phyloP scores from a whole-genome alignment of 2,888 invertebrate genomes.

The Scaptomyza polygonia region DNA sequence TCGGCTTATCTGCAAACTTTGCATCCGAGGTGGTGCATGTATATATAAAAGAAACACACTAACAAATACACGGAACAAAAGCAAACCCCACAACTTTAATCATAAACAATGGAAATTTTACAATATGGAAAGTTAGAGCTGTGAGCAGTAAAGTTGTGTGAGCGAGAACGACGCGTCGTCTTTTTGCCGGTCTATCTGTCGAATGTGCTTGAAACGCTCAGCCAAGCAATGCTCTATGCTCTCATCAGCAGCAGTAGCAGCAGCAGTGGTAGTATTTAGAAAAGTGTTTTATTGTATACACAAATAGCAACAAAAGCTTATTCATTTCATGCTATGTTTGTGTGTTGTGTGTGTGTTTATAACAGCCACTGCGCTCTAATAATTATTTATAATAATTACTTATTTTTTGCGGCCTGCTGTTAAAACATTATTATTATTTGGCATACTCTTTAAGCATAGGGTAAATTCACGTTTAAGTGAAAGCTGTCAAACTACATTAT shows the following conservation, averaged over 20 bases:
- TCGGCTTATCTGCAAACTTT: slow-evolving; percentile 53
- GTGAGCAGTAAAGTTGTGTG: slow-evolving; percentile 8
- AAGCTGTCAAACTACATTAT: not conserved
- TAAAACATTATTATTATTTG: slow-evolving; percentile 56
- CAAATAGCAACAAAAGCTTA: slow-evolving; percentile 44
- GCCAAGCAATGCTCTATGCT: slow-evolving; percentile 35
- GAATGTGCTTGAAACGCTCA: slow-evolving; percentile 34
- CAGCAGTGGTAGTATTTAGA: slow-evolving; percentile 42
- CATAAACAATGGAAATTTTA: slow-evolving; percentile 72
- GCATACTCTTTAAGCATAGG: slow-evolving; percentile 13
- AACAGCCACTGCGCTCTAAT: slow-evolving; percentile 78
- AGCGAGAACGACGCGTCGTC: slow-evolving; percentile 9
- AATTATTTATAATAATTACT: slow-evolving; percentile 78
- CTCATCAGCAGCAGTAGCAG: slow-evolving; percentile 33
- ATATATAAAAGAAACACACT: slow-evolving; percentile 8
- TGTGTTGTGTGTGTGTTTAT: slow-evolving; percentile 17
- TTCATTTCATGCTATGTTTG: slow-evolving; percentile 33
- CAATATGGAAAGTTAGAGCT: slow-evolving; percentile 65
- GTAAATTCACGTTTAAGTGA: slow-evolving; percentile 4
- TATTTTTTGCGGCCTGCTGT: slow-evolving; percentile 60
- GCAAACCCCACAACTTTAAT: slow-evolving; percentile 64
- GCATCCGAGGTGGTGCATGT: slow-evolving; percentile 47
- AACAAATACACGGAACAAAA: slow-evolving; percentile 41
- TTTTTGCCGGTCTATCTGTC: slow-evolving; percentile 50
- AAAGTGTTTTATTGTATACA: slow-evolving; percentile 36